phyloP scores from a whole-genome alignment of 2,888 invertebrate species.

The Epirrhoe tristata region DNA sequence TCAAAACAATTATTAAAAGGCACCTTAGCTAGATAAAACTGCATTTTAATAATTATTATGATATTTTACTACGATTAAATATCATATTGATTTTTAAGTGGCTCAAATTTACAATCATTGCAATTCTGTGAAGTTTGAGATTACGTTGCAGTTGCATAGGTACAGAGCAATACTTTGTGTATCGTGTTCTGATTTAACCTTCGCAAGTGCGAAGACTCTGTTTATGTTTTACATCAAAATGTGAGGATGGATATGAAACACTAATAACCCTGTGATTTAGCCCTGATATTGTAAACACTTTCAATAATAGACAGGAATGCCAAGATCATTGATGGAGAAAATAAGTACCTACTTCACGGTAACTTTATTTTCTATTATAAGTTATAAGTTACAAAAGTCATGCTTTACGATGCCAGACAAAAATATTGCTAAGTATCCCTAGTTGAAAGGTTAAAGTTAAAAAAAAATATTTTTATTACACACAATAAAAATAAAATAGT shows the following conservation, averaged over 20 bases:
- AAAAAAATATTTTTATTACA: too few relatives aligned
- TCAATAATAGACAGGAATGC: background rate
- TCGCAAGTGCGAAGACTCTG: conserved; percentile 6
- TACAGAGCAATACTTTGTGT: background rate
- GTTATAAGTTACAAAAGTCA: background rate
- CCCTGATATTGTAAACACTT: conserved; percentile 1
- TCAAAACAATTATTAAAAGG: too few relatives aligned
- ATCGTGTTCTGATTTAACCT: background rate
- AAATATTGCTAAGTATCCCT: background rate
- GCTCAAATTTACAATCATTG: background rate
- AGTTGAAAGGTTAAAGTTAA: too few relatives aligned
- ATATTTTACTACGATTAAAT: too few relatives aligned
- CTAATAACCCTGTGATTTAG: background rate
- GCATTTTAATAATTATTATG: too few relatives aligned
- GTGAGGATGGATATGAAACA: conserved; percentile 11
- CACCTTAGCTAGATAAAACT: too few relatives aligned
- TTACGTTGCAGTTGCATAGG: background rate
- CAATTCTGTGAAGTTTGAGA: background rate
- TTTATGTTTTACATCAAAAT: conserved; percentile 10
- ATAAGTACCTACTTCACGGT: background rate
- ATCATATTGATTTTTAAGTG: too few relatives aligned
- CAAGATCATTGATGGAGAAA: background rate
- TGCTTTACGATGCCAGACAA: background rate
- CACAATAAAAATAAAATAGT: too few relatives aligned
- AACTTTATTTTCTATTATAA: too few relatives aligned